phyloP scores from a whole-genome alignment of 2,797 vertebrate species.

The Avahi laniger region DNA sequence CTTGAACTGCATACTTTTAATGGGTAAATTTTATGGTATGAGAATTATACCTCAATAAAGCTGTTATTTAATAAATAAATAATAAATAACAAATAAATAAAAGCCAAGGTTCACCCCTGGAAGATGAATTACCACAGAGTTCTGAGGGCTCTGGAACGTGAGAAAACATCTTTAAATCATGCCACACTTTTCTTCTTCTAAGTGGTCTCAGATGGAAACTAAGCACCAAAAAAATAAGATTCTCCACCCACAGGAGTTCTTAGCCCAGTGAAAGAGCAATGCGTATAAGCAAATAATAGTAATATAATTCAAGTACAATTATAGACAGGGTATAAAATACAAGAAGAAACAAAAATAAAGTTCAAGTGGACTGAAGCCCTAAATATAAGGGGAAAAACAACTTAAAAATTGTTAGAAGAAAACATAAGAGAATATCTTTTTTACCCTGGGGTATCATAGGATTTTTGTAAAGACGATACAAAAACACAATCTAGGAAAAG shows the following conservation, averaged over 20 bases:
- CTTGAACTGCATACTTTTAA: not conserved
- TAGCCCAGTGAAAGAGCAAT: not conserved
- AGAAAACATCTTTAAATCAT: not conserved
- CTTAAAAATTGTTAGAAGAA: not conserved
- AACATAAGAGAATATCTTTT: not conserved
- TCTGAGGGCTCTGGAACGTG: not conserved
- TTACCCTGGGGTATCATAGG: not conserved
- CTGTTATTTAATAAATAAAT: not conserved
- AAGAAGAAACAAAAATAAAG: not conserved
- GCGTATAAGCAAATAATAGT: not conserved
- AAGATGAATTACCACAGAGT: not conserved
- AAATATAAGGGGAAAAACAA: not conserved
- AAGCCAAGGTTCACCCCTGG: not conserved
- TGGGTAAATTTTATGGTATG: not conserved
- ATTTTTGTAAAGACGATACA: not conserved
- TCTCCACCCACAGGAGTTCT: not conserved
- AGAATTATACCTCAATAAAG: constrained; percentile 25
- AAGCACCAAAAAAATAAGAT: not conserved
- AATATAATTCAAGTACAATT: not conserved
- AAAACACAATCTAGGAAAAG: not conserved
- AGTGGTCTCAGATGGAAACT: not conserved
- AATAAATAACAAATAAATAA: not conserved
- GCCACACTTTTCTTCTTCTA: not conserved
- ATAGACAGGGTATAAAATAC: not conserved
- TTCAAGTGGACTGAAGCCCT: not conserved